phyloP scores from a whole-genome alignment of 2,797 vertebrate species.

The Rhynchonycteris naso region DNA sequence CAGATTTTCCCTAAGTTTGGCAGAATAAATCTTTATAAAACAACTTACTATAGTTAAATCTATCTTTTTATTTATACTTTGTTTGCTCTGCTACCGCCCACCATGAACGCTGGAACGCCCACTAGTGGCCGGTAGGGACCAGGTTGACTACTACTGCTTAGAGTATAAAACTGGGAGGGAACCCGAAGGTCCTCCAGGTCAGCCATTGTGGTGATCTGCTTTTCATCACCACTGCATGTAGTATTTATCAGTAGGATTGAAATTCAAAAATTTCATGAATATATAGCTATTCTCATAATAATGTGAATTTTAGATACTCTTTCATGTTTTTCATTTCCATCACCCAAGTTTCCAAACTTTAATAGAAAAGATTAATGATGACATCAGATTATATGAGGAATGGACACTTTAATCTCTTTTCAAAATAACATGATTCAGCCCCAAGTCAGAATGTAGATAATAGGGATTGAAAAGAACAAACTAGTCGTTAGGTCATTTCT shows the following conservation, averaged over 20 bases:
- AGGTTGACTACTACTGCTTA: no score
- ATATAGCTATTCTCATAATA: neutral
- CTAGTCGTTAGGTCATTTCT: conserved; percentile 31
- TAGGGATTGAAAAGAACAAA: neutral
- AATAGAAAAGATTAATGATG: conserved; percentile 22
- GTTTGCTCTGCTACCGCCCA: no score
- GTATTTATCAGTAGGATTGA: neutral
- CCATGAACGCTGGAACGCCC: no score
- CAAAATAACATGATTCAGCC: neutral
- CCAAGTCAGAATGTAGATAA: neutral
- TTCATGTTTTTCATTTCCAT: neutral
- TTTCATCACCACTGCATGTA: neutral
- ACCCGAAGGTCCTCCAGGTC: neutral
- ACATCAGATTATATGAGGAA: neutral
- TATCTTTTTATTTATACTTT: no score
- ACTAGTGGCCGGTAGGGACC: no score
- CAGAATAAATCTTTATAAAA: no score
- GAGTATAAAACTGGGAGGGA: neutral
- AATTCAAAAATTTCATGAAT: neutral
- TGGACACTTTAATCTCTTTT: conserved; percentile 39
- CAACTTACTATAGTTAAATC: no score
- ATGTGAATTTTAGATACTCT: neutral
- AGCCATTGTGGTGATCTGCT: neutral
- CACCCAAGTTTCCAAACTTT: neutral
- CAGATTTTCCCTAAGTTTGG: no score